Base-by-base conservation (phyloP, 2,797 vertebrate species). In the Gouania willdenowi region DNA sequence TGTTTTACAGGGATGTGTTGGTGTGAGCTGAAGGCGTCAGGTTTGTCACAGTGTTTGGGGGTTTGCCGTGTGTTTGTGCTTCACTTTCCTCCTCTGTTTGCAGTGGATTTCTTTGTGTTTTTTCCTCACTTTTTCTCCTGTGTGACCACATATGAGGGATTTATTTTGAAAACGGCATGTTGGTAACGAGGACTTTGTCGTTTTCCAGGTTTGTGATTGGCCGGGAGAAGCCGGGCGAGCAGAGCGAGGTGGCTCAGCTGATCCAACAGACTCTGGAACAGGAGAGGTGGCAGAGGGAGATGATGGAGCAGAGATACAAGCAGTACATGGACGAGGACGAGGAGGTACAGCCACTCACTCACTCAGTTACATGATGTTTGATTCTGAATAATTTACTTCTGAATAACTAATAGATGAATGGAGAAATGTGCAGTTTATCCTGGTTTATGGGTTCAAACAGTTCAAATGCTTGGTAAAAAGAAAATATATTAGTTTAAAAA, bases 241-340 rank as follows among this genome's bases (percentile, higher is more conserved):
- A 98, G 86, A 98, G 96, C 1, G 96, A 98, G 74, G 96, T 98
- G 77, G 95, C 95, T 0, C 95, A 97, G 86, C 87, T 98, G 64
- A 98, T 98, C 79, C 95, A 97, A 74, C 95, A 98, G 86, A 98
- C 96, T 1, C 83, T 98, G 79, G 96, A 98, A 30, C 96, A 98
- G 81, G 96, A 98, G 79, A 80, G 89, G 15, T 97, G 96, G 95
- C 95, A 98, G 82, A 83, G 93, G 35, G 95, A 98, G 83, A 93
- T 95, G 93, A 95, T 98, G 81, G 95, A 98, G 82, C 94, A 98
- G 80, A 88, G 92, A 70, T 98, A 98, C 61, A 90, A 90, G 33
- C 94, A 95, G 67, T 98, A 97, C 61, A 89, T 91, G 30, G 80
- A 83, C 4, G 93, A 97, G 14, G 93, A 98, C 0, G 94, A 98